Percentiles rank a stretch among this genome's conserved stretches.
Evolutionary conservation across 2,113 vertebrate species (phyloP).

Genomic region (Pterocles orientalis): DNA sequence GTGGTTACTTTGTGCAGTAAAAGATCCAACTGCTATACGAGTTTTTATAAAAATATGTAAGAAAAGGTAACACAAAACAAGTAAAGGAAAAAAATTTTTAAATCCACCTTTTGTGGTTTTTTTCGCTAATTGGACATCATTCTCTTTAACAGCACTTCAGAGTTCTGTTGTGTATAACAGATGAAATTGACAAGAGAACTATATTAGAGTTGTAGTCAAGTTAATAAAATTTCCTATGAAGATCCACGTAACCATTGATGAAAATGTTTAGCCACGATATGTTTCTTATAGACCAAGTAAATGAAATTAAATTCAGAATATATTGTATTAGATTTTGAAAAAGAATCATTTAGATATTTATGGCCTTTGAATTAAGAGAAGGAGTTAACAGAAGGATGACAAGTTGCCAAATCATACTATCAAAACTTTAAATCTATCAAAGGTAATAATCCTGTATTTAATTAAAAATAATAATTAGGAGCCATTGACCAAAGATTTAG

Average conservation of each 20-base stretch:
- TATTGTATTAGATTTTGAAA: not conserved
- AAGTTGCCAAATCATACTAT: not conserved
- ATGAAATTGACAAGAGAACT: not conserved
- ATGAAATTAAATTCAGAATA: conserved; percentile 25
- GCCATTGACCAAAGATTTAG: not conserved
- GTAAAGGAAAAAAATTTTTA: not conserved
- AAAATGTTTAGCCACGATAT: conserved; percentile 18
- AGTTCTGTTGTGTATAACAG: not conserved
- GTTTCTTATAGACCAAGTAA: not conserved
- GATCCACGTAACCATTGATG: conserved; percentile 5
- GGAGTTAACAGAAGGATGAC: not conserved
- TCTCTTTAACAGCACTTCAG: not conserved
- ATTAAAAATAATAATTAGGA: not conserved
- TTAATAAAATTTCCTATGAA: not conserved
- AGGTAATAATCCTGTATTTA: not conserved
- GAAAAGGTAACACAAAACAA: not conserved
- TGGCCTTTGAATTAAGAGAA: conserved; percentile 10
- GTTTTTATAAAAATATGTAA: not conserved
- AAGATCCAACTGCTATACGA: accelerated
- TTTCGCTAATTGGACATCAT: not conserved
- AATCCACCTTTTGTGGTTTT: not conserved
- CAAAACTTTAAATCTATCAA: conserved; percentile 13
- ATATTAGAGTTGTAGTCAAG: not conserved
- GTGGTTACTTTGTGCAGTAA: not conserved
- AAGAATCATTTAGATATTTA: not conserved